Base-by-base conservation (phyloP, 2,113 vertebrate species). In the Nansenia antarctica region DNA sequence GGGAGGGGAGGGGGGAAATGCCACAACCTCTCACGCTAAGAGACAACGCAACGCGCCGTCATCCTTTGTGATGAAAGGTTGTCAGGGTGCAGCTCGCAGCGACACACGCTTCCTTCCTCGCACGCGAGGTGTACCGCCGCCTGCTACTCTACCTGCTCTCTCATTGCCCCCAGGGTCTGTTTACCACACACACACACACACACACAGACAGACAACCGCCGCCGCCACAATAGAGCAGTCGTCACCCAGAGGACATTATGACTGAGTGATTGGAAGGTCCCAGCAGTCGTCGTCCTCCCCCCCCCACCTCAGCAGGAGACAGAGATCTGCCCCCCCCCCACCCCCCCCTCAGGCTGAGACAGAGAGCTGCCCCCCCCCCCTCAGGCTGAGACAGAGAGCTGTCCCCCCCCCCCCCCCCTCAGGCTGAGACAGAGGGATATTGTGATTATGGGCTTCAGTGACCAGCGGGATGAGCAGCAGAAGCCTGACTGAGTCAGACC, bases 361-460 rank as follows among this genome's bases (percentile, higher is more conserved):
- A n/a, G n/a, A n/a, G n/a, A n/a, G n/a, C n/a, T n/a, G n/a, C n/a
- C n/a, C n/a, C n/a, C n/a, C n/a, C n/a, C n/a, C 72, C 80, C 77
- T 77, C 72, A 76, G 35, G 80, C 80, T 83, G 55, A 68, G 72
- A 88, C 79, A 82, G 82, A 84, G 84, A 65, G 64, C 77, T 37
- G n/a, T n/a, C n/a, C n/a, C n/a, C n/a, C n/a, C n/a, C n/a, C n/a
- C n/a, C n/a, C n/a, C n/a, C n/a, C 72, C 80, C 77, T 77, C 72
- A 76, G 35, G 80, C 80, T 83, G 55, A 68, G 72, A 88, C 79
- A 82, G 82, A 84, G 84, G 63, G 64, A n/a, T n/a, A n/a, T 75
- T 37, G 64, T 80, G 77, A 87, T 88, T 89, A 87, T 60, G 64
- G 77, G 64, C 74, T 82, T 81, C 67, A 34, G 12, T 77, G 72